phyloP scores from a whole-genome alignment of 2,888 invertebrate species.

The Limnephilus rhombicus region DNA sequence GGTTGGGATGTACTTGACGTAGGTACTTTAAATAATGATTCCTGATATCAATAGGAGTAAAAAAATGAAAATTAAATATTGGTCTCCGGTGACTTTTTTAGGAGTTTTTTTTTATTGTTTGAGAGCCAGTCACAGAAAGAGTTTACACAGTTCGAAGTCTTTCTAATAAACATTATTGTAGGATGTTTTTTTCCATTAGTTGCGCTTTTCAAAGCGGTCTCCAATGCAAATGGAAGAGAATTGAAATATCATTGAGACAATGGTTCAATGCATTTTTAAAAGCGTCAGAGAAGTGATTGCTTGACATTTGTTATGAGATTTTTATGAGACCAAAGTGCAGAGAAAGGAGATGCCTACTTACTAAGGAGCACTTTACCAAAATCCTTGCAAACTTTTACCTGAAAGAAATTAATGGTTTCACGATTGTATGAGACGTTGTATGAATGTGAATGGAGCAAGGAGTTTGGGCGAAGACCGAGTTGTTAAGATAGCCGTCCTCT shows the following conservation, averaged over 20 bases:
- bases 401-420: background rate
- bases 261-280: background rate
- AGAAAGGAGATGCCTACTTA: background rate
- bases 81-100: too few relatives aligned
- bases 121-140: background rate
- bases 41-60: too few relatives aligned
- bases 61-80: too few relatives aligned
- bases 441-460: too few relatives aligned
- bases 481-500: too few relatives aligned
- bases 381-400: background rate
- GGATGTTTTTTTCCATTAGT: background rate
- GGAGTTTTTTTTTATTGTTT: background rate
- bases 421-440: too few relatives aligned
- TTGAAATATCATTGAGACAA: background rate
- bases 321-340: background rate
- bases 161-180: background rate
- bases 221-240: background rate
- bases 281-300: background rate
- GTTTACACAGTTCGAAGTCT: background rate
- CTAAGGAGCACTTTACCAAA: too few relatives aligned
- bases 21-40: too few relatives aligned
- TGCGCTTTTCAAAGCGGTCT: background rate
- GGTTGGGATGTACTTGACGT: too few relatives aligned
- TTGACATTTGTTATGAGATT: background rate
- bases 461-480: too few relatives aligned